Conservation (phyloP, 2,113 vertebrate species). For the Zosterops pallidus region DNA sequence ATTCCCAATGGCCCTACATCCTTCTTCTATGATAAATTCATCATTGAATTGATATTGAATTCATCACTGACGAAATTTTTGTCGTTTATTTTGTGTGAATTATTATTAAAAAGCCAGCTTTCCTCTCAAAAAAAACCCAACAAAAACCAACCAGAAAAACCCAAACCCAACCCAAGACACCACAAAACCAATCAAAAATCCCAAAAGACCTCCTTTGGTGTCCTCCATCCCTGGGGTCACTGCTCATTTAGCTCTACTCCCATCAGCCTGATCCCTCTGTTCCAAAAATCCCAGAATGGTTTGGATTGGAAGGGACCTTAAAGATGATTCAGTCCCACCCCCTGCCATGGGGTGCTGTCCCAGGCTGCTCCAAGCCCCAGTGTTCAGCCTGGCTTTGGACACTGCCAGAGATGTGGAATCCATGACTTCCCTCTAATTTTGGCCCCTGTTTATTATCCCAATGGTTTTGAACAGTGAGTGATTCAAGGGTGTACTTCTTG, state of each 20-base stretch:
- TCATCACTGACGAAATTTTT: background rate
- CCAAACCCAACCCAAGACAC: background rate
- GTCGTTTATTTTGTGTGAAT: background rate
- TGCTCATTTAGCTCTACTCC: background rate
- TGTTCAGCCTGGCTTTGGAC: background rate
- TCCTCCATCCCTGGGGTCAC: background rate
- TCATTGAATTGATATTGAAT: too few relatives aligned
- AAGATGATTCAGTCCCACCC: fast-evolving
- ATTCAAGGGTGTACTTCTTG: background rate
- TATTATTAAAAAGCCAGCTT: background rate
- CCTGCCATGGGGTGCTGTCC: too few relatives aligned
- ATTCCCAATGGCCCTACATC: background rate
- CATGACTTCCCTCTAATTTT: background rate
- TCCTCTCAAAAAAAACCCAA: background rate
- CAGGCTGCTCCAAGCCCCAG: background rate
- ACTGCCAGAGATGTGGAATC: background rate
- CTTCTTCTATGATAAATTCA: background rate
- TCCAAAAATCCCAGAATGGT: background rate
- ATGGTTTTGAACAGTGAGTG: background rate
- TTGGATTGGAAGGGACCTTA: background rate
- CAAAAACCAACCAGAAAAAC: background rate
- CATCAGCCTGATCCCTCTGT: background rate
- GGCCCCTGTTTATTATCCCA: background rate
- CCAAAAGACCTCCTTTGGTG: background rate
- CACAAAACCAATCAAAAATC: background rate